Conservation (phyloP, 2,113 vertebrate genomes). For the Maccullochella peelii region DNA sequence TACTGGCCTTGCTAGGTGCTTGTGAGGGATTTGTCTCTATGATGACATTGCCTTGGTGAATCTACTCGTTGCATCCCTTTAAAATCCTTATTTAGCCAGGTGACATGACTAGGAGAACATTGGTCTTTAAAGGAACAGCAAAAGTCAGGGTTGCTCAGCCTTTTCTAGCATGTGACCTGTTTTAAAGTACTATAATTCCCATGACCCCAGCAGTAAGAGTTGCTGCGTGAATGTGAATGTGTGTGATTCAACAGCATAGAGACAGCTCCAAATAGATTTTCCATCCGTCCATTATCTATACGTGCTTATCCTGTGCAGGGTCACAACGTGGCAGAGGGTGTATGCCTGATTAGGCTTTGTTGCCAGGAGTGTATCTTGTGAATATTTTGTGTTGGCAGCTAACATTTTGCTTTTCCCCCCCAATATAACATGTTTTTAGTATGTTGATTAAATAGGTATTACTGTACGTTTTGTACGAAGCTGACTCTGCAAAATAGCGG, state of each 20-base stretch:
- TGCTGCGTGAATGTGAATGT: neutral
- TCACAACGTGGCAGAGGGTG: too few relatives aligned
- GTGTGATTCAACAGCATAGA: neutral
- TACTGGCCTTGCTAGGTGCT: neutral
- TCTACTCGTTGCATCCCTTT: neutral
- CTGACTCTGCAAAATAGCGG: too few relatives aligned
- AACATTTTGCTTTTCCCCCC: too few relatives aligned
- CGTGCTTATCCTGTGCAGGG: neutral
- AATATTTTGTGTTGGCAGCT: too few relatives aligned
- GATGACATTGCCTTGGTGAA: neutral
- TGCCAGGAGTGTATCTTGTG: neutral
- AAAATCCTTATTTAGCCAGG: neutral
- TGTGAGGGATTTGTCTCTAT: neutral
- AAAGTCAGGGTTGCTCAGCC: too few relatives aligned
- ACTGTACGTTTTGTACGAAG: too few relatives aligned
- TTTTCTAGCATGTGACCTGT: too few relatives aligned
- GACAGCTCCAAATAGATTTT: neutral
- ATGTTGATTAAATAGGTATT: too few relatives aligned
- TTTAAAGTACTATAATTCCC: too few relatives aligned
- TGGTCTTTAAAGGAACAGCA: neutral
- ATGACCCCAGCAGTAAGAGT: too few relatives aligned
- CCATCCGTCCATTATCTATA: neutral
- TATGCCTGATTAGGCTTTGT: too few relatives aligned
- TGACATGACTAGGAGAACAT: neutral
- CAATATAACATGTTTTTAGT: too few relatives aligned